Evolutionary conservation across 2,797 vertebrate genomes (phyloP), one percentile per base, ranked within the genome.

Genomic region (Rhincodon typus): DNA sequence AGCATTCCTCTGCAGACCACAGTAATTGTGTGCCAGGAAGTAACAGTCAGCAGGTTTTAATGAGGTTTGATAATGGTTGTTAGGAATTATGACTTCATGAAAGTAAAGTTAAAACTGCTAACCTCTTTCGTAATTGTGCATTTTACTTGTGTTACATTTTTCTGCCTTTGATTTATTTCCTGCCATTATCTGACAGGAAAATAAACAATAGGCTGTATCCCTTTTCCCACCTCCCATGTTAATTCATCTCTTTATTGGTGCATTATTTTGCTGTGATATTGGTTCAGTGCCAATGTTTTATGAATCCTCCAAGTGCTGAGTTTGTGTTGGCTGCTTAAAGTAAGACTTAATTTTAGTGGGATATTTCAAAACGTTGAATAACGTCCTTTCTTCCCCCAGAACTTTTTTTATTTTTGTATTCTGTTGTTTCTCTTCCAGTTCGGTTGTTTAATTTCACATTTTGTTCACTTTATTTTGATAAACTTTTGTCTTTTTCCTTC

Each of bases 81-180:
- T 84, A 1, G 82, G 82, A 25, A 84, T 21, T 84, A 84, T 46
- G 82, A 42, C 21, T 84, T 84, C 57, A 62, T 62, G 53, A 46
- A 84, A 84, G 46, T 4, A 13, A 46, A 42, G 42, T 84, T 90
- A 62, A 66, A 90, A 34, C 87, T 90, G 53, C 87, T 62, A 90
- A 90, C 87, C 87, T 42, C 25, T 84, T 84, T 84, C 82, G 21
- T 84, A 84, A 84, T 84, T 84, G n/a, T 90, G 87, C 30, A 66
- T 90, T 90, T 90, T 90, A 62, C 19, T 30, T 90, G 21, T 19
- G 19, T 84, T 90, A n/a, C 4, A 57, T 8, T 7, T 90, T 90
- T 57, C 87, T 62, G 87, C 30, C 50, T 30, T 90, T 66, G 42
- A 84, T 84, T 84, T 66, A 15, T 62, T 90, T 90, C 87, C 87